Conservation (phyloP, 2,113 vertebrate genomes). For the Oplegnathus fasciatus region DNA sequence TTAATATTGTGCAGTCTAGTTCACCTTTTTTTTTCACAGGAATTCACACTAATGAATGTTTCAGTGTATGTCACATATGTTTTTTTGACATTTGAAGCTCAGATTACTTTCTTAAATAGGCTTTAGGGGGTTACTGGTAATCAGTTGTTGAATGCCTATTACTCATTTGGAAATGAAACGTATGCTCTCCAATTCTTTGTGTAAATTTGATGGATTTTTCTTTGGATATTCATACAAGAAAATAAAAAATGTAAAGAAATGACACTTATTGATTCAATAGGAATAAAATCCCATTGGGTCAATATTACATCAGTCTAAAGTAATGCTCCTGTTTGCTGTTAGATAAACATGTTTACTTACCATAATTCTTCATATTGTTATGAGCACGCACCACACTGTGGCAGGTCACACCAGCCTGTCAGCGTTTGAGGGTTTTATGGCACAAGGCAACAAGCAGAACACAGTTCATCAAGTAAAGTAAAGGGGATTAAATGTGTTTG, state of each 20-base stretch:
- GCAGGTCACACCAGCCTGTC: constrained; percentile 17
- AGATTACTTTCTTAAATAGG: background rate
- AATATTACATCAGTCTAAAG: background rate
- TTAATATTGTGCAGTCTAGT: too few relatives aligned
- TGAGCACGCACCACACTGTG: background rate
- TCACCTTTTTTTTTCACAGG: too few relatives aligned
- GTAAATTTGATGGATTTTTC: rapidly evolving
- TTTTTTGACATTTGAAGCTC: too few relatives aligned
- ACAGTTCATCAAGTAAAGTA: constrained; percentile 45
- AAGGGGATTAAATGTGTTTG: constrained; percentile 54
- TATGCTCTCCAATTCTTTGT: too few relatives aligned
- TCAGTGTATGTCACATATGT: too few relatives aligned
- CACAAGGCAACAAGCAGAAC: constrained; percentile 18
- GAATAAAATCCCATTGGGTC: background rate
- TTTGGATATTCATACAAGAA: background rate
- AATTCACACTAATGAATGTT: too few relatives aligned
- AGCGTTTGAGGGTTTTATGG: constrained; percentile 32
- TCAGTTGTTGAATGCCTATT: background rate
- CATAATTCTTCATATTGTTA: constrained; percentile 17
- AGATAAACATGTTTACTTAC: background rate
- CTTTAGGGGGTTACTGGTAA: background rate
- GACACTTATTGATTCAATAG: background rate
- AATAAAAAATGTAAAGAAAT: background rate
- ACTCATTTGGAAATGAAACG: background rate
- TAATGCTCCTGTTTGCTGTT: background rate